These are phyloP conservation scores for Hydractinia echinata DNA, from an alignment of 30 jellyfish, hydroid and myxozoan genomes.

Conservation along the genomic window DNA sequence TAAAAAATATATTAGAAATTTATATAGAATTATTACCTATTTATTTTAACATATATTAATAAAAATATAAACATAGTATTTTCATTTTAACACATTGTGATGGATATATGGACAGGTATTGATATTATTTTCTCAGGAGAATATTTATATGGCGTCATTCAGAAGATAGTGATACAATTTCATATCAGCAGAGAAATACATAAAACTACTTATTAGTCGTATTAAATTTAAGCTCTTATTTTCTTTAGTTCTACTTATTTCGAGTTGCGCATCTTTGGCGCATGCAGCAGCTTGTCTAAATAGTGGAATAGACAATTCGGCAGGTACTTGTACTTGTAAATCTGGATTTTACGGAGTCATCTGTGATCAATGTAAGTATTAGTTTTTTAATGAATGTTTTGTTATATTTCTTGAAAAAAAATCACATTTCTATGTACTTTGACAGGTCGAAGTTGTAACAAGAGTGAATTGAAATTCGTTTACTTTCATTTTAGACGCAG, in stretches of 20 bases:
- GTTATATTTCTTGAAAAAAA: not conserved
- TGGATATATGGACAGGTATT: no score
- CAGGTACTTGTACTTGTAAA: not conserved
- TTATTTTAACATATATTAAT: no score
- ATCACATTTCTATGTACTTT: not conserved
- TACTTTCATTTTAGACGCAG: conserved; percentile 17
- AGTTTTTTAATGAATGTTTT: not conserved
- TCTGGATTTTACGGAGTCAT: not conserved
- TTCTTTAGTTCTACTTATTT: not conserved
- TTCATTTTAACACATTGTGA: no score
- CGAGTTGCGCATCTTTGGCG: not conserved
- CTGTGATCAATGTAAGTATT: conserved; percentile 9
- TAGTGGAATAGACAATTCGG: not conserved
- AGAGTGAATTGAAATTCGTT: not conserved
- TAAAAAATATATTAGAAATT: no score
- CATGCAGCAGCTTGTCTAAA: not conserved
- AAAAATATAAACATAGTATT: no score
- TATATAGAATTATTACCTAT: no score
- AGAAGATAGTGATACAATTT: no score
- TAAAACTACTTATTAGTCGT: no score
- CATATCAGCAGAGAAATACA: no score
- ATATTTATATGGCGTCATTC: no score
- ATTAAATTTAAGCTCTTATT: not conserved
- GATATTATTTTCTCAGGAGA: no score
- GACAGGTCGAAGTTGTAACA: not conserved